A percentile compares a stretch with the other conserved stretches of the same genome.
Conservation (phyloP, 2,888 invertebrate genomes). For the Drosophila melanosoma region DNA sequence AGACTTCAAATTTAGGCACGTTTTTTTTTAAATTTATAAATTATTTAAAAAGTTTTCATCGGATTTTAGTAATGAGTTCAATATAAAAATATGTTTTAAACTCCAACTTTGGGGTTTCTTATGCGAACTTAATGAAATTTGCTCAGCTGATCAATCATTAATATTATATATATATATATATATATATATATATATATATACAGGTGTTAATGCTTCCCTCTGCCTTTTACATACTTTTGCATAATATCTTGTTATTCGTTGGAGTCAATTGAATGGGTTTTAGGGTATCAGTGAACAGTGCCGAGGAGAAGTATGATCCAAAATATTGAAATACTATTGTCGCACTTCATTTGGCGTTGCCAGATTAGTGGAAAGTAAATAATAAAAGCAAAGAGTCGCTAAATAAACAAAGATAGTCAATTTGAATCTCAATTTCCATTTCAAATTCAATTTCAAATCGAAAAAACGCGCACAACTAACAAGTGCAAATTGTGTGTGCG, state of each 20-base stretch:
- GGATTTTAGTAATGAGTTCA: not conserved
- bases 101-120: not conserved
- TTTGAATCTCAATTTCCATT: constrained; percentile 3
- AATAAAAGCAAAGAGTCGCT: not conserved
- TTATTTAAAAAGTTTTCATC: no score
- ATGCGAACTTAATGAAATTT: not conserved
- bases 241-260: not conserved
- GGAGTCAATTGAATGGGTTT: not conserved
- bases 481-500: constrained; percentile 3
- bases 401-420: constrained; percentile 16
- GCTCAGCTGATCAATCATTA: not conserved
- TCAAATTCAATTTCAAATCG: constrained; percentile 13
- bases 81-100: not conserved
- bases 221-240: not conserved
- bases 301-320: not conserved
- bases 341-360: not conserved
- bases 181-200: not conserved
- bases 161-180: not conserved
- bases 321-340: not conserved
- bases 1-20: no score
- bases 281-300: not conserved
- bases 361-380: not conserved
- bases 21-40: no score
- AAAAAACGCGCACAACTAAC: not conserved
- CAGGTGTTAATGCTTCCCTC: not conserved